Evolutionary conservation across 2,113 vertebrate genomes (phyloP), one percentile per base, ranked within the genome.

Genomic region (Actinemys pallida): DNA sequence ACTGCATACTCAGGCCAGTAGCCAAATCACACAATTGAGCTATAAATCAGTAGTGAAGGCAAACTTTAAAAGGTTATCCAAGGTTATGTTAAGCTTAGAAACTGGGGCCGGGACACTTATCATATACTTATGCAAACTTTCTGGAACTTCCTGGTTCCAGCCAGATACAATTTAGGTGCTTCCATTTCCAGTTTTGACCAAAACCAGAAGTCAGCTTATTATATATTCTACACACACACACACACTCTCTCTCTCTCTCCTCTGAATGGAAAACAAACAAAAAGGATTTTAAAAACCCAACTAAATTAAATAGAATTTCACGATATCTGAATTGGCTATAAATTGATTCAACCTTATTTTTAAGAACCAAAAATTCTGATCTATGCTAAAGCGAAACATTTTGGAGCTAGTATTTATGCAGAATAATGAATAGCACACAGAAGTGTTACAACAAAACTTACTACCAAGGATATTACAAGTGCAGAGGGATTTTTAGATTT

Each of bases 371-470:
- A 4, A 53, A 81, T 92, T 90, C 90, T 19, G 81, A 72, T 53
- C 13, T 75, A 54, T 50, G 84, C 14, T 85, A 92, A 91, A 91
- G 17, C 19, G 35, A 93, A 84, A 17, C 3, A n/a, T 35, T 84
- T 75, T 91, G 9, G 53, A 94, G 83, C 42, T 53, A 31, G 31
- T 39, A 85, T 87, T 62, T 85, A 84, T 31, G 72, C 2, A 90
- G 72, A 88, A 54, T 87, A 47, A 6, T 78, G 62, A 75, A 86
- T 29, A 86, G 62, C 90, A 95, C 88, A 95, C 88, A 95, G 54
- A 86, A 65, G 72, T 65, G 42, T 81, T 89, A 95, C 89, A 94
- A 91, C 35, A 96, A 87, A 59, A 89, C 84, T 87, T 25, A 94
- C 94, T 92, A 88, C 17, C 1, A 27, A 86, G 72, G 83, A 5